Conservation (phyloP, 2,113 vertebrate genomes). For the Rhabdornis inornatus region DNA sequence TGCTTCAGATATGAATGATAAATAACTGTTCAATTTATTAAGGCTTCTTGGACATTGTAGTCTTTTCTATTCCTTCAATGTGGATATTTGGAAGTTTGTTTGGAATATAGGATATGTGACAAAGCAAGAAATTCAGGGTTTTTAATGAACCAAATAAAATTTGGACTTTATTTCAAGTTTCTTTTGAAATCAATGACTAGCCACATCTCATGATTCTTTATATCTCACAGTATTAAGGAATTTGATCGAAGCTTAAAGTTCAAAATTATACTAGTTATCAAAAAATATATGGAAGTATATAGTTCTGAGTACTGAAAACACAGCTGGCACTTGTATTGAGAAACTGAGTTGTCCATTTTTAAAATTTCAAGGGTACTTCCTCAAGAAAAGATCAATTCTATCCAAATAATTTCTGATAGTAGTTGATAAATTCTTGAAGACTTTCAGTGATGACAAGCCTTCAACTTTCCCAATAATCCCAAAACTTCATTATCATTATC, state of each 20-base stretch:
- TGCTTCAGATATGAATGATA: not conserved
- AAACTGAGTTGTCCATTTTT: not conserved
- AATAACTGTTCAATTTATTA: not conserved
- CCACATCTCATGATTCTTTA: not conserved
- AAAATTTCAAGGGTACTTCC: not conserved
- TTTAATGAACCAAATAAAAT: not conserved
- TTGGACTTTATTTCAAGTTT: not conserved
- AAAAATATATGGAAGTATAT: accelerated
- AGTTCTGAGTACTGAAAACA: not conserved
- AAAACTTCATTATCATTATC: not conserved
- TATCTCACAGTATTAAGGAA: not conserved
- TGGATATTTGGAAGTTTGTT: not conserved
- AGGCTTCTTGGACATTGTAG: not conserved
- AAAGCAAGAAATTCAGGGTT: not conserved
- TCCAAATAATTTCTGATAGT: not conserved
- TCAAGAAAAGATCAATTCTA: not conserved
- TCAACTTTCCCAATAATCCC: not conserved
- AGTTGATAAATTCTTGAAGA: not conserved
- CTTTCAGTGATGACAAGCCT: not conserved
- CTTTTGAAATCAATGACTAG: not conserved
- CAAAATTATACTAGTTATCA: not conserved
- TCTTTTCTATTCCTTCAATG: not conserved
- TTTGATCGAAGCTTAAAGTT: not conserved
- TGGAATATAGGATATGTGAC: not conserved
- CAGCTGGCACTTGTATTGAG: not conserved